phyloP scores from a whole-genome alignment of 2,797 vertebrate species.

The Hylomyscus alleni region DNA sequence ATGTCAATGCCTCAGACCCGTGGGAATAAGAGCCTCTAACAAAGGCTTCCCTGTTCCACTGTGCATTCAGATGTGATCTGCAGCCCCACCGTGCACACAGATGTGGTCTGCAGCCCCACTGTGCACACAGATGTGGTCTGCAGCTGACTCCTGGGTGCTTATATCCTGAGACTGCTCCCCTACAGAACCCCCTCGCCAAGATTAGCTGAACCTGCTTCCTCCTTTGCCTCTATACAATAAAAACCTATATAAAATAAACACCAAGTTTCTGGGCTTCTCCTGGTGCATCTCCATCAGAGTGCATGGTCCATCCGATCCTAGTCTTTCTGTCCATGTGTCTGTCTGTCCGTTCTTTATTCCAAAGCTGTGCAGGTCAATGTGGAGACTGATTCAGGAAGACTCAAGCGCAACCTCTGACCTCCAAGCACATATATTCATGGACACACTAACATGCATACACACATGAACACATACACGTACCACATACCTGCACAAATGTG shows the following conservation, averaged over 20 bases:
- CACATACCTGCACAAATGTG: not conserved
- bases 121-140: not conserved
- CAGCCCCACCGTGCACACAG: too few species aligned
- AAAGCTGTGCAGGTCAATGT: not conserved
- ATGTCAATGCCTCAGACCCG: not conserved
- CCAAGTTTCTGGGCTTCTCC: not conserved
- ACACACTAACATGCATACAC: not conserved
- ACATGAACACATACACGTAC: not conserved
- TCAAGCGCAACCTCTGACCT: not conserved
- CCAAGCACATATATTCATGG: not conserved
- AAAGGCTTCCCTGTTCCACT: not conserved
- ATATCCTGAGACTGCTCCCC: not conserved
- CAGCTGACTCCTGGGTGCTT: not conserved
- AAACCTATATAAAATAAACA: not conserved
- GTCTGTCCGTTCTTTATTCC: not conserved
- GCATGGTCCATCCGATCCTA: not conserved
- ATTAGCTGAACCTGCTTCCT: not conserved
- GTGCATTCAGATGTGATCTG: too few species aligned
- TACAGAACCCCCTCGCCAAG: not conserved
- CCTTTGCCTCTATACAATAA: not conserved
- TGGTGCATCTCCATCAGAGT: not conserved
- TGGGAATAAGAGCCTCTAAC: not conserved
- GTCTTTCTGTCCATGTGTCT: not conserved
- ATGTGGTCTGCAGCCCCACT: too few species aligned
- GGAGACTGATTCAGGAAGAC: not conserved